A percentile compares a stretch with the other conserved stretches of the same genome.
phyloP scores from a whole-genome alignment of 2,888 invertebrate species.

The Anorthoa munda region DNA sequence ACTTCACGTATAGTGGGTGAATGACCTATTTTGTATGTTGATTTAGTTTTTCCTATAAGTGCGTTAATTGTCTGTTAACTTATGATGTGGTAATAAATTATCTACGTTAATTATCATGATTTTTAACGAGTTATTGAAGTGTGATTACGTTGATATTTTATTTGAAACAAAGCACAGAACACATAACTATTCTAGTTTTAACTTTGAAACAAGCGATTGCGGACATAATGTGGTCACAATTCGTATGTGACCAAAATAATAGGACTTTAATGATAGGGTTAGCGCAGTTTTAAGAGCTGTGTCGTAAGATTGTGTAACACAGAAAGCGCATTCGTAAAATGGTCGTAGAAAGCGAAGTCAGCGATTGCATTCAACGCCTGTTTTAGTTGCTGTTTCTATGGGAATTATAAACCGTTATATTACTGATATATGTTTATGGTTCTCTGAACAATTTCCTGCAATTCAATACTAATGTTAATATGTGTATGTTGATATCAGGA shows the following conservation, averaged over 20 bases:
- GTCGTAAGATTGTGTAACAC: conserved; percentile 73
- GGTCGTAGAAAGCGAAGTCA: conserved; percentile 73
- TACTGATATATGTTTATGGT: conserved; percentile 27
- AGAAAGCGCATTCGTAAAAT: conserved; percentile 76
- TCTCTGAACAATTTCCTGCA: conserved; percentile 34
- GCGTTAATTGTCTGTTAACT: conserved; percentile 43
- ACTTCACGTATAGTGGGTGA: conserved; percentile 73
- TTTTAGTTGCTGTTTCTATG: conserved; percentile 49
- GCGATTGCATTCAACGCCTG: conserved; percentile 55
- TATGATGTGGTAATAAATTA: conserved; percentile 24
- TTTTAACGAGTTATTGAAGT: conserved; percentile 42
- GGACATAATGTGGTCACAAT: conserved; percentile 53
- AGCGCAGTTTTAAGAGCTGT: conserved; percentile 68
- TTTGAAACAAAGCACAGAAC: conserved; percentile 31
- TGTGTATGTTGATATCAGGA: neutral
- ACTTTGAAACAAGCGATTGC: conserved; percentile 29
- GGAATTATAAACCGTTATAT: conserved; percentile 40
- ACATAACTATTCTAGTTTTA: conserved; percentile 5
- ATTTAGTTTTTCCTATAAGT: conserved; percentile 43
- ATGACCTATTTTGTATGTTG: conserved; percentile 76
- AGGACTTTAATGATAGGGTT: conserved; percentile 73
- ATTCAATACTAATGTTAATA: conserved; percentile 27
- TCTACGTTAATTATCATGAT: conserved; percentile 27
- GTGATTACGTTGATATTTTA: conserved; percentile 17
- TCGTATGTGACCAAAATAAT: conserved; percentile 74